Base-by-base conservation (phyloP, 92 coral and sea anemone genomes). In the Bergia puertoricense region DNA sequence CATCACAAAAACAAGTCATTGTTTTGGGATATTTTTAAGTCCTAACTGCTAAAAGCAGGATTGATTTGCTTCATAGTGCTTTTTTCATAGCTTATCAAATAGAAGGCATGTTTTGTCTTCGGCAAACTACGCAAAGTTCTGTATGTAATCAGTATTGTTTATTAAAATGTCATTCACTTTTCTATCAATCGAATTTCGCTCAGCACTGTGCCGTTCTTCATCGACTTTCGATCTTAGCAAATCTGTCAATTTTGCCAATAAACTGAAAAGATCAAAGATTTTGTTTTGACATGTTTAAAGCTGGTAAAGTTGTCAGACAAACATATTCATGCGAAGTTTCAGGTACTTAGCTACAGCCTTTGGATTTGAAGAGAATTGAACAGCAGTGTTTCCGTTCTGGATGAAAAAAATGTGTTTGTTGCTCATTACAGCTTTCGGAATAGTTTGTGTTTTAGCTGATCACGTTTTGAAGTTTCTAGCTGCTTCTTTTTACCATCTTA, bases 91-190 rank as follows among this genome's bases (percentile, higher is more conserved):
- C 77, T 84, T 82, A 36, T 84, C 67, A 43, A 84, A 84, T 16
- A 14, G 66, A 71, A 72, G 77, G 8, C 23, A 69, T 84, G 79
- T 84, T 84, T 84, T 84, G 87, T 84, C 87, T 84, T 84, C 67
- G 66, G 38, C 45, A 57, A 80, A 59, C 72, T 80, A 57, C 72
- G 16, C 72, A 45, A n/a, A 84, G 30, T 71, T 8, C 46, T 38
- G 65, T 69, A 37, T 37, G 16, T 62, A 69, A 46, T 84, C 68
- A 36, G 65, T 46, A 66, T 71, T 84, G 87, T 69, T 45, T 84
- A 84, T 74, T 22, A 54, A 84, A 71, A 72, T 84, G 62, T 41
- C 77, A 48, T 51, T 62, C 69, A 62, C 39, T 71, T 69, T 84
- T 72, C 74, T 68, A 46, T 48, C 66, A 18, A 23, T 69, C 37